Evolutionary conservation across 2,888 invertebrate species (phyloP).

Genomic region (Metacarcinus magister): DNA sequence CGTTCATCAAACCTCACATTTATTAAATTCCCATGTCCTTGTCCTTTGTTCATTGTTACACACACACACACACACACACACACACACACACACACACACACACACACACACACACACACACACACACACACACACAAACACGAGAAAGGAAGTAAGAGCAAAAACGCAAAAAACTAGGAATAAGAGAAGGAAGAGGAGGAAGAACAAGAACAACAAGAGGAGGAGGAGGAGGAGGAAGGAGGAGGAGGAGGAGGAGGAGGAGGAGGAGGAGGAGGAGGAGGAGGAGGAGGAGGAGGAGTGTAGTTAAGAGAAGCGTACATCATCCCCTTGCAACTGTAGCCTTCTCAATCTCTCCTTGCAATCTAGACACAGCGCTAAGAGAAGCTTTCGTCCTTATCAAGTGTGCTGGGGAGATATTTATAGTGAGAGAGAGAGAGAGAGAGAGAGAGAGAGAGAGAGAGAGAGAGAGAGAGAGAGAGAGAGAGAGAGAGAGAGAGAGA

Average conservation of each 20-base stretch:
- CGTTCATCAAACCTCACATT: no score
- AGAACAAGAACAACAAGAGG: background rate
- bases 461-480: background rate
- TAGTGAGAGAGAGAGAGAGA: background rate
- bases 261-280: background rate
- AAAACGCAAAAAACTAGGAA: background rate
- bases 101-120: background rate
- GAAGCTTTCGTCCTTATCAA: background rate
- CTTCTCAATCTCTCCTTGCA: background rate
- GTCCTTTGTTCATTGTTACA: background rate
- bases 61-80: background rate
- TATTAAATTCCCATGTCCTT: background rate
- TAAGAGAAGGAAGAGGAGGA: background rate
- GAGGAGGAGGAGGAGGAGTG: background rate
- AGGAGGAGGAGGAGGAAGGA: background rate
- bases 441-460: background rate
- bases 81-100: background rate
- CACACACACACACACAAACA: background rate
- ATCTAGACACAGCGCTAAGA: background rate
- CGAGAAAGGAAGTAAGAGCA: background rate
- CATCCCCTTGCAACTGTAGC: background rate
- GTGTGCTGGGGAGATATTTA: background rate
- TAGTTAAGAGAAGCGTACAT: background rate
- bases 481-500: conserved; percentile 40
- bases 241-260: background rate